Evolutionary conservation across 2,888 invertebrate genomes (phyloP).

Genomic region (Ennomos erosarius): DNA sequence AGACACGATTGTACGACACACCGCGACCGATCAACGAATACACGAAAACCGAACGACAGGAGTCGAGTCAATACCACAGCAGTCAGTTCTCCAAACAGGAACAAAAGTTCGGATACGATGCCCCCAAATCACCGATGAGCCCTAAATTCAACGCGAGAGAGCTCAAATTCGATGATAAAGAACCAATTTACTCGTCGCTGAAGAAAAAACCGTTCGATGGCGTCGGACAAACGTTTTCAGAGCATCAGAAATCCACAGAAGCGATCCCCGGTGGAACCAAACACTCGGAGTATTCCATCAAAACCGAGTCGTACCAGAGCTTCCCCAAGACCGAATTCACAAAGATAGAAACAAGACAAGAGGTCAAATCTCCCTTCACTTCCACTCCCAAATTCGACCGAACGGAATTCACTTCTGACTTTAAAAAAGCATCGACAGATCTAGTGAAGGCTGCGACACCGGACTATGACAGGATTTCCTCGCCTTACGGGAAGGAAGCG

Average conservation of each 20-base stretch:
- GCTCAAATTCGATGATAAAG: conserved; percentile 76
- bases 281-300: conserved; percentile 71
- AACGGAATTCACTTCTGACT: conserved; percentile 43
- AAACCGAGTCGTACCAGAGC: conserved; percentile 75
- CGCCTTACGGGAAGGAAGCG: conserved; percentile 74
- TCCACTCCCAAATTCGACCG: conserved; percentile 74
- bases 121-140: conserved; percentile 72
- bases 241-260: conserved; percentile 76
- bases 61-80: conserved; percentile 55
- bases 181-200: conserved; percentile 73
- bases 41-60: conserved; percentile 66
- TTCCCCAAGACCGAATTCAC: conserved; percentile 71
- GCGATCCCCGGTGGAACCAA: conserved; percentile 76
- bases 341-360: conserved; percentile 66
- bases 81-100: conserved; percentile 58
- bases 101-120: conserved; percentile 68
- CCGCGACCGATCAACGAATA: conserved; percentile 72
- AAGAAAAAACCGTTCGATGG: conserved; percentile 76
- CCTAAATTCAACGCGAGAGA: conserved; percentile 82
- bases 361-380: conserved; percentile 72
- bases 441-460: conserved; percentile 73
- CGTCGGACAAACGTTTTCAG: conserved; percentile 71
- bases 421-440: conserved; percentile 60
- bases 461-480: conserved; percentile 73
- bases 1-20: conserved; percentile 83